Conservation (phyloP, 2,797 vertebrate genomes). For the Ceryle rudis region DNA sequence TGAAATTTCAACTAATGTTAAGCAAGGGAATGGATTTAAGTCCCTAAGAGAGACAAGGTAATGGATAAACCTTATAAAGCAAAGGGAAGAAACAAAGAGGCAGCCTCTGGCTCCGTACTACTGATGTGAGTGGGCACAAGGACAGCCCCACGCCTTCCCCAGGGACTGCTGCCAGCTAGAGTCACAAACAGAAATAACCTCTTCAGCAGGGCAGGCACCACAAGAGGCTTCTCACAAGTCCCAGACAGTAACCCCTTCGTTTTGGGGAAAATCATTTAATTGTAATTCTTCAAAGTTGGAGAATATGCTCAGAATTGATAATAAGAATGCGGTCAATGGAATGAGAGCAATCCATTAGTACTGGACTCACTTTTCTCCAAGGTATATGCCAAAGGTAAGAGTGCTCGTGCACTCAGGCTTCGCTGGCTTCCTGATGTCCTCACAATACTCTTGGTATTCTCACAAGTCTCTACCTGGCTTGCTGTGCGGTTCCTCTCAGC, state of each 20-base stretch:
- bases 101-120: not conserved
- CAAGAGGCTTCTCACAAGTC: not conserved
- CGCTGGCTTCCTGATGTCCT: not conserved
- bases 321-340: not conserved
- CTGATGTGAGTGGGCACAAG: not conserved
- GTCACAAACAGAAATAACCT: not conserved
- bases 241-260: not conserved
- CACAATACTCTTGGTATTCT: not conserved
- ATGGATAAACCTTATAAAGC: not conserved
- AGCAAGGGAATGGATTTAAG: not conserved
- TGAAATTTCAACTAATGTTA: not conserved
- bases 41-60: not conserved
- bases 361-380: not conserved
- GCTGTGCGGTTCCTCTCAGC: not conserved
- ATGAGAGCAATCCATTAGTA: not conserved
- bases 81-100: not conserved
- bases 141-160: not conserved
- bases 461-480: not conserved
- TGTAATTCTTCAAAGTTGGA: not conserved
- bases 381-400: not conserved
- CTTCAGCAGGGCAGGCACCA: not conserved
- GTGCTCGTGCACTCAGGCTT: not conserved
- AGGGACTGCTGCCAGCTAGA: not conserved
- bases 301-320: not conserved
- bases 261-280: not conserved